A percentile compares a stretch with the other conserved stretches of the same genome.
phyloP scores from a whole-genome alignment of 2,113 vertebrate genomes.

The Pelecanus crispus region DNA sequence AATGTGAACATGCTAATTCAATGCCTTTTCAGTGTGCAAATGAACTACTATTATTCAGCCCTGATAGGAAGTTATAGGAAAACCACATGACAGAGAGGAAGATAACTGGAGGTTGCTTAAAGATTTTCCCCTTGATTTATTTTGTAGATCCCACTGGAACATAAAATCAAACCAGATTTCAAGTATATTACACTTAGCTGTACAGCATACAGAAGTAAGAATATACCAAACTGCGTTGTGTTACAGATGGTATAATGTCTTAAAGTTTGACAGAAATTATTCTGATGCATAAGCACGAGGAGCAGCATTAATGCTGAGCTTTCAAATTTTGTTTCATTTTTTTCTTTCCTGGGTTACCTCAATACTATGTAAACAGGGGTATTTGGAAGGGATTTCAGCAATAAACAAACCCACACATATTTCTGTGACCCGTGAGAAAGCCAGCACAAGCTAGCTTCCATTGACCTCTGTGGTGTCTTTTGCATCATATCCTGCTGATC shows the following conservation, averaged over 20 bases:
- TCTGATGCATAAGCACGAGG: not conserved
- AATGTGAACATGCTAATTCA: not conserved
- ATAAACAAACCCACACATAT: not conserved
- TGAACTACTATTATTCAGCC: not conserved
- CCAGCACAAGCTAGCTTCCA: not conserved
- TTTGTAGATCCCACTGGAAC: not conserved
- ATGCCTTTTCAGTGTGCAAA: not conserved
- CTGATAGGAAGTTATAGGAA: not conserved
- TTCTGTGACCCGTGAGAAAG: not conserved
- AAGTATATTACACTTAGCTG: not conserved
- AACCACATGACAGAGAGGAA: not conserved
- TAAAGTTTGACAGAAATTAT: not conserved
- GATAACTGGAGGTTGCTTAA: not conserved
- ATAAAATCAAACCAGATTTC: not conserved
- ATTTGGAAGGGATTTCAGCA: constrained; percentile 1
- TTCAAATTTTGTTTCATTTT: not conserved
- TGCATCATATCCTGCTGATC: not conserved
- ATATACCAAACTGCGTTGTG: not conserved
- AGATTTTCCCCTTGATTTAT: not conserved
- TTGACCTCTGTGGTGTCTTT: not conserved
- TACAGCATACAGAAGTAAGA: not conserved
- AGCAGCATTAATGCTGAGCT: not conserved
- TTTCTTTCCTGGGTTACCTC: not conserved
- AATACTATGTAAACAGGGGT: not conserved
- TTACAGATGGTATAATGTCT: not conserved